These are phyloP conservation scores for Platerodrilus igneus DNA, from an alignment of 2,888 invertebrate species.

Conservation along the genomic window DNA sequence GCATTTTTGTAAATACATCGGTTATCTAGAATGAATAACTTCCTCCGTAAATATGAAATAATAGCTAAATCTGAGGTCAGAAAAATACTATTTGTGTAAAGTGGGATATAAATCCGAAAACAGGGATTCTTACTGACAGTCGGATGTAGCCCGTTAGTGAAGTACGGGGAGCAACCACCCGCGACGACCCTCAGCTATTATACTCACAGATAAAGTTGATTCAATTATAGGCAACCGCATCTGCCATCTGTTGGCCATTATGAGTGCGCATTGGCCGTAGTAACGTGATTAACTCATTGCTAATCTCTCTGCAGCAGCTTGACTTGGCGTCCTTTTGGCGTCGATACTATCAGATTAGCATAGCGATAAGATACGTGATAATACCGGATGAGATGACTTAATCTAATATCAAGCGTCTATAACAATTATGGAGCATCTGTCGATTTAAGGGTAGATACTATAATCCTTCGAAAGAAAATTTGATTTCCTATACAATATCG, in stretches of 20 bases:
- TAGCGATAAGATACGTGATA: conserved; percentile 26
- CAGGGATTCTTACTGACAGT: conserved; percentile 32
- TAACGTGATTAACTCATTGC: conserved; percentile 47
- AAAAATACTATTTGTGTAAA: conserved; percentile 16
- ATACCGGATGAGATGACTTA: conserved; percentile 26
- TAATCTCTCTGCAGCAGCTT: conserved; percentile 43
- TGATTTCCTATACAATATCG: no score
- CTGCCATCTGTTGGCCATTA: conserved; percentile 50
- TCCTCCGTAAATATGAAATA: no score
- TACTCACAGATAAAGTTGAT: conserved; percentile 50
- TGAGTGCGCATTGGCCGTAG: conserved; percentile 44
- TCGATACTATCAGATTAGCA: conserved; percentile 26
- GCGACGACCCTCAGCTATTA: conserved; percentile 45
- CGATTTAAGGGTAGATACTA: no score
- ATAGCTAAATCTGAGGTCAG: no score
- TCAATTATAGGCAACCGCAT: conserved; percentile 50
- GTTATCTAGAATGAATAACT: no score
- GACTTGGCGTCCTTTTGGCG: conserved; percentile 27
- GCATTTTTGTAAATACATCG: no score
- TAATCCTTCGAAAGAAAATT: no score
- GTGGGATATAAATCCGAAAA: conserved; percentile 19
- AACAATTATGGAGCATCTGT: no score
- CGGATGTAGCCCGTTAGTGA: conserved; percentile 35
- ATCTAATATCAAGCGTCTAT: no score
- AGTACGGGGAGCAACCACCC: conserved; percentile 41